phyloP scores from a whole-genome alignment of 37 sponge, comb jelly and placozoan genomes.

The Mnemiopsis leidyi region DNA sequence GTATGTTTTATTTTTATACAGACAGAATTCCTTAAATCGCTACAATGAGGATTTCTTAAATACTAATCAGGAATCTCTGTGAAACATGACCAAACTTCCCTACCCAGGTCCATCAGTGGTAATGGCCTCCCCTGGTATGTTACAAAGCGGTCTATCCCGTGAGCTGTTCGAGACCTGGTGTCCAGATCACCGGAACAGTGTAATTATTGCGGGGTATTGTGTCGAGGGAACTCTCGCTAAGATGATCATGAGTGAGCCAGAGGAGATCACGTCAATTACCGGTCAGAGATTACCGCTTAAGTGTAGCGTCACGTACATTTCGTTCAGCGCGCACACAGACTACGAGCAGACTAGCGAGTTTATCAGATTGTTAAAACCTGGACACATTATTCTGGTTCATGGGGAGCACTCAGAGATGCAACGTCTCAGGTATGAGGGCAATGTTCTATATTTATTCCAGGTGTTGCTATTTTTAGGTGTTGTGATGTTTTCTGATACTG shows the following conservation, averaged over 20 bases:
- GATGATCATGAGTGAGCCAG: conserved; percentile 87
- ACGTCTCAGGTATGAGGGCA: conserved; percentile 77
- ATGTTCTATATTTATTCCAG: too few species aligned
- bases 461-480: too few species aligned
- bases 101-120: conserved; percentile 87
- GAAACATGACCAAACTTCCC: too few species aligned
- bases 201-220: conserved; percentile 94
- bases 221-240: conserved; percentile 99
- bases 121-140: conserved; percentile 99
- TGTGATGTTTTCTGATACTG: too few species aligned
- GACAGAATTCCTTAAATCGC: neutral
- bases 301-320: conserved; percentile 90
- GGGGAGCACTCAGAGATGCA: conserved; percentile 95
- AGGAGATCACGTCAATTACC: conserved; percentile 82
- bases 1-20: conserved; percentile 47
- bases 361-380: conserved; percentile 81
- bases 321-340: conserved; percentile 97
- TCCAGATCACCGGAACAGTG: conserved; percentile 92
- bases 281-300: conserved; percentile 90
- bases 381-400: conserved; percentile 93
- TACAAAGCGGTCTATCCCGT: conserved; percentile 97
- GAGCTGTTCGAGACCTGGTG: conserved; percentile 99
- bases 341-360: conserved; percentile 93
- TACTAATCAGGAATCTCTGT: too few species aligned
- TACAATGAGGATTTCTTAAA: neutral